Evolutionary conservation across 1,140 invertebrate species (phyloP).

Genomic region (Neelides sp.): DNA sequence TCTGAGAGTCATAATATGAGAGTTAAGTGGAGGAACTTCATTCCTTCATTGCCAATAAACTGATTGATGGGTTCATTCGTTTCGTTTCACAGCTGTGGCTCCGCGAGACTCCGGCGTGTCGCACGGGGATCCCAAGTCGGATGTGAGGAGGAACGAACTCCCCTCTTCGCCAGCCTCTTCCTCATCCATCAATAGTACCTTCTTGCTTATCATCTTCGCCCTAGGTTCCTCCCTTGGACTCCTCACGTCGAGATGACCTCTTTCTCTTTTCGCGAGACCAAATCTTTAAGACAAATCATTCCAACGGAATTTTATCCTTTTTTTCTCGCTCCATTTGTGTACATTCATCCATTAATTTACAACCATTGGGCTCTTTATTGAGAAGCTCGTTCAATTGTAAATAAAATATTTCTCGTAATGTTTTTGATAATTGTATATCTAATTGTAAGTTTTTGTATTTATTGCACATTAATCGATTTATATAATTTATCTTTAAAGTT

Average conservation of each 20-base stretch:
- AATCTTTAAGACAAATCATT: neutral
- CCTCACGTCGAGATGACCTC: neutral
- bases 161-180: conserved; percentile 7
- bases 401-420: too few species aligned
- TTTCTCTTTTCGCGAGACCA: neutral
- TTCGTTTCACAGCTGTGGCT: conserved; percentile 19
- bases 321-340: neutral
- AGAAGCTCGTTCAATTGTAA: too few species aligned
- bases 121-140: conserved; percentile 18
- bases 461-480: too few species aligned
- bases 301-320: neutral
- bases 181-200: neutral
- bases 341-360: neutral
- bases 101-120: conserved; percentile 9
- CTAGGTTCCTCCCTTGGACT: neutral
- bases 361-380: too few species aligned
- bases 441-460: too few species aligned
- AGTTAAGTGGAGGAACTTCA: neutral
- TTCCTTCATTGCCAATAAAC: conserved; percentile 1
- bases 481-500: too few species aligned
- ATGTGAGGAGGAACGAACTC: conserved; percentile 11
- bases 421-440: too few species aligned
- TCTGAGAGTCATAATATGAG: neutral
- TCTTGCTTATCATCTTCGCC: neutral
- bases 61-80: conserved; percentile 20